Evolutionary conservation across 2,888 invertebrate genomes (phyloP), one percentile per base, ranked within the genome.

Genomic region (Drosophila meridiana): DNA sequence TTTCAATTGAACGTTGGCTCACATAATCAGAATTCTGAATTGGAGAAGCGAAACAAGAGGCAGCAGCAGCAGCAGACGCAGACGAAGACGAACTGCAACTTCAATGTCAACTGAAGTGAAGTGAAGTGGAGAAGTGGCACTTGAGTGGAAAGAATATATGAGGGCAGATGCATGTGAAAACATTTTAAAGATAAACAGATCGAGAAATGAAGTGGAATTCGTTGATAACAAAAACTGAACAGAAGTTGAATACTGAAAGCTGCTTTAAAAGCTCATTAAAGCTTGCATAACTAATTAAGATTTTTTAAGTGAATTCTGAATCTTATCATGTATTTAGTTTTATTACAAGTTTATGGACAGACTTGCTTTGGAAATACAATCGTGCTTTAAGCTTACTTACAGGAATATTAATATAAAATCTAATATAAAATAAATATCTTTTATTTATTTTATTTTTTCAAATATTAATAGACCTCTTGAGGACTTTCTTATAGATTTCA

Each of bases 1-100:
- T 70, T 64, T 78, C 83, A 87, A 87, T 83, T 86, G 80, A 78
- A 69, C 64, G 52, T 61, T 69, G 63, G 38, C 61, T 56, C 76
- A 62, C 73, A 76, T 76, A 72, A 76, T 73, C 73, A 76, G 57
- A 69, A 71, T 78, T 78, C 48, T 62, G 74, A 78, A 78, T 68
- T 78, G 78, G 64, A 77, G 75, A 61, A 48, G 66, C 57, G 48
- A 56, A 55, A 32, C 28, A 57, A 43, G 52, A 47, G 36, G 26
- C 38, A 20, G 13, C 56, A 43, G 9, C 38, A 26, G 30, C 9
- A 13, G 30, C 32, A 55, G 32, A 64, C 45, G 13, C 63, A 47
- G 38, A 13, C 5, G 40, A 53, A 64, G 40, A 64, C 56, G 14
- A 68, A 57, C 57, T 69, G 73, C 67, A 78, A 78, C 75, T 78